Evolutionary conservation across 2,113 vertebrate genomes (phyloP).

Genomic region (Alaudala cheleensis): DNA sequence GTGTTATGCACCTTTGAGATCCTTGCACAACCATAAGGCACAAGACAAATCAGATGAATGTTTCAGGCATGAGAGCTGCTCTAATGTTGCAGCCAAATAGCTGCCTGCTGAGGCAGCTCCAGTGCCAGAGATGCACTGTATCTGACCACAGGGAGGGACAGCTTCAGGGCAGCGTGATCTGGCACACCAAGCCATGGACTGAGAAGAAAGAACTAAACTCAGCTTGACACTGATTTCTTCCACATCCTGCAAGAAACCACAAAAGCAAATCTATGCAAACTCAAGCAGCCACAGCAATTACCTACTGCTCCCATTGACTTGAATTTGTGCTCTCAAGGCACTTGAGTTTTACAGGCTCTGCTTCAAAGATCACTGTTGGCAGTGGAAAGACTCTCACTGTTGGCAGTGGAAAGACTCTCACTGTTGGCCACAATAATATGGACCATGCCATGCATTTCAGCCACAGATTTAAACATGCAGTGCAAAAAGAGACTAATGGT

Average conservation of each 20-base stretch:
- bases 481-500: background rate
- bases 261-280: slow-evolving; percentile 13
- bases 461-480: background rate
- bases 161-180: slow-evolving; percentile 35
- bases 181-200: background rate
- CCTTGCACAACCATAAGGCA: background rate
- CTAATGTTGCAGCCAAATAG: background rate
- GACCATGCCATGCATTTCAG: background rate
- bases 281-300: background rate
- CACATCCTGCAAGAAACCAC: slow-evolving; percentile 51
- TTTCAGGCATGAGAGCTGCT: background rate
- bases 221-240: slow-evolving; percentile 41
- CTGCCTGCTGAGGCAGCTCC: background rate
- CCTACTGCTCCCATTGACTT: background rate
- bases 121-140: background rate
- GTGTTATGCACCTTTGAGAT: background rate
- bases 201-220: slow-evolving; percentile 20
- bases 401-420: background rate
- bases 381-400: background rate
- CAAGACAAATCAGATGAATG: background rate
- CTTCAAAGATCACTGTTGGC: background rate
- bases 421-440: background rate
- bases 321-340: background rate
- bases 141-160: slow-evolving; percentile 33
- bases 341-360: background rate